These are phyloP conservation scores for Plagodis dolabraria DNA, from an alignment of 2,888 invertebrate genomes.

Conservation along the genomic window DNA sequence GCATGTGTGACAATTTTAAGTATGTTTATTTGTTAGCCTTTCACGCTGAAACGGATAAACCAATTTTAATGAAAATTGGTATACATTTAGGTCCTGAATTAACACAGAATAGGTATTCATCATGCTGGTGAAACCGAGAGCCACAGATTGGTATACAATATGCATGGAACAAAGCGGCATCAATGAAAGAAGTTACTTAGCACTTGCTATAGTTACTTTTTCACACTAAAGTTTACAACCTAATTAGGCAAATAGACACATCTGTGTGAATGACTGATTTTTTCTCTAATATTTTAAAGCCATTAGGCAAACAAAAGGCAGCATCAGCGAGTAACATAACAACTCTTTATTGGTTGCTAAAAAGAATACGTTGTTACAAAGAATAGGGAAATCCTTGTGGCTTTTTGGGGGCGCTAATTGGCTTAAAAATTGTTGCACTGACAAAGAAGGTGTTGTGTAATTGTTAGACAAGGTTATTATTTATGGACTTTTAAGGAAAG, in stretches of 20 bases:
- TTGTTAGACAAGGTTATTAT: conserved; percentile 12
- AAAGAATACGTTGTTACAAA: conserved; percentile 22
- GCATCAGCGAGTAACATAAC: conserved; percentile 15
- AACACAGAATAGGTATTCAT: no score
- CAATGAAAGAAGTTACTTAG: background rate
- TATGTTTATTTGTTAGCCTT: no score
- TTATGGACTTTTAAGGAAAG: conserved; percentile 18
- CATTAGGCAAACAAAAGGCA: conserved; percentile 20
- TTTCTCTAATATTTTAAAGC: conserved; percentile 3
- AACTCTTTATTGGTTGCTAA: conserved; percentile 25
- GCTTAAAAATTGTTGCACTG: conserved; percentile 18
- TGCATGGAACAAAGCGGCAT: no score
- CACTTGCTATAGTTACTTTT: background rate
- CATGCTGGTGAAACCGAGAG: background rate
- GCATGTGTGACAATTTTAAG: no score
- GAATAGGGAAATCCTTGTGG: conserved; percentile 15
- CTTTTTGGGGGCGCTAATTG: conserved; percentile 22
- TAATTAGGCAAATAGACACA: conserved; percentile 8
- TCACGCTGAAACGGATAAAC: no score
- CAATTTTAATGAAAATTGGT: no score
- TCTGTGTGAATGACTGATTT: conserved; percentile 17
- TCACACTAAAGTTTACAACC: background rate
- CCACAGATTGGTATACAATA: no score
- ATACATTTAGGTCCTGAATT: no score
- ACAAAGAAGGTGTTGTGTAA: conserved; percentile 20